Conservation (phyloP, 2,113 vertebrate genomes). For the Daubentonia madagascariensis region DNA sequence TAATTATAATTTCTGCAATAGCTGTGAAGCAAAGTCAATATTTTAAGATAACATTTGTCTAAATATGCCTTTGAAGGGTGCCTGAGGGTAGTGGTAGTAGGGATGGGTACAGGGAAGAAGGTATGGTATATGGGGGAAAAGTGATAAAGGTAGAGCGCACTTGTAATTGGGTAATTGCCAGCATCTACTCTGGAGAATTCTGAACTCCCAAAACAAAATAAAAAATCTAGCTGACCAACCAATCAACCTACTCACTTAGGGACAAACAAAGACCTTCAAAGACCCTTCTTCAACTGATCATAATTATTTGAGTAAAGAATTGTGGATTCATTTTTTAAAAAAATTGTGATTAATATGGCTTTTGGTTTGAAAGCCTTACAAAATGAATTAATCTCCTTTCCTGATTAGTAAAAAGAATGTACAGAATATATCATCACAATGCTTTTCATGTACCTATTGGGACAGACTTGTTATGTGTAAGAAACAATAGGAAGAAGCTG, state of each 20-base stretch:
- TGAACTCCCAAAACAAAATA: not conserved
- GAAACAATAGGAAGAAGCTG: not conserved
- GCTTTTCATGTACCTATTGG: not conserved
- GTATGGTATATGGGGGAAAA: not conserved
- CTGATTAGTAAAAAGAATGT: not conserved
- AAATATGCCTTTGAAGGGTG: not conserved
- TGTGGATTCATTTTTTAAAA: not conserved
- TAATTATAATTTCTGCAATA: not conserved
- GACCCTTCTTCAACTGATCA: not conserved
- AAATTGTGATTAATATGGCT: not conserved
- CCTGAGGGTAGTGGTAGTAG: not conserved
- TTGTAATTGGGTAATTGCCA: not conserved
- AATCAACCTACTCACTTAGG: not conserved
- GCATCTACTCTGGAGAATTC: not conserved
- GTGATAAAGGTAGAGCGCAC: not conserved
- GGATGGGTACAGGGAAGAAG: not conserved
- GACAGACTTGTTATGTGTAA: not conserved
- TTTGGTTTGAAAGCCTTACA: not conserved
- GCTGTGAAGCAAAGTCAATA: not conserved
- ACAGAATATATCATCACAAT: not conserved
- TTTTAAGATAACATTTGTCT: not conserved
- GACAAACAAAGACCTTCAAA: not conserved
- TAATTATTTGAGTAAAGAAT: not conserved
- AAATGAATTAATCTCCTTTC: not conserved
- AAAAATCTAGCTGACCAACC: not conserved